phyloP scores from a whole-genome alignment of 2,888 invertebrate species.

The Drosophila hamatofila region DNA sequence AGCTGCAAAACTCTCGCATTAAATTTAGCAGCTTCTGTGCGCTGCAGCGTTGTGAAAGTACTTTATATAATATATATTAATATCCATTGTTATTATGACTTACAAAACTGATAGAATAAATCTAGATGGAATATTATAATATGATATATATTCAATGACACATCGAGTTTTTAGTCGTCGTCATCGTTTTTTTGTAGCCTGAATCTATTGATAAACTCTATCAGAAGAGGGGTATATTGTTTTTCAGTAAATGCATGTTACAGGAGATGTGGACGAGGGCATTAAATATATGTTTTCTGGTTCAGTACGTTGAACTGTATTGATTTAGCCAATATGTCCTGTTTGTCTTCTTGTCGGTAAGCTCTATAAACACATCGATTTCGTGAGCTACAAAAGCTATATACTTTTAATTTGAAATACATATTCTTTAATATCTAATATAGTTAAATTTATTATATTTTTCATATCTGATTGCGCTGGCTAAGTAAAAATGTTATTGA shows the following conservation, averaged over 20 bases:
- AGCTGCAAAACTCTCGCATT: background rate
- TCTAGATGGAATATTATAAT: slow-evolving; percentile 30
- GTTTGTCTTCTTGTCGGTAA: no score
- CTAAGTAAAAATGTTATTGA: no score
- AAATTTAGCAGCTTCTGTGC: background rate
- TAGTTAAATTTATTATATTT: no score
- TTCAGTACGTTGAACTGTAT: background rate
- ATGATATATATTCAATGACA: slow-evolving; percentile 9
- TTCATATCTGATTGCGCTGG: no score
- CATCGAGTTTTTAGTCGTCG: slow-evolving; percentile 12
- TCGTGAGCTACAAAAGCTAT: background rate
- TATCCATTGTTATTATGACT: slow-evolving; percentile 22
- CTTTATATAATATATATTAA: slow-evolving; percentile 5
- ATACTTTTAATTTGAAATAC: background rate
- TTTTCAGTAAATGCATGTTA: background rate
- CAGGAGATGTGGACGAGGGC: background rate
- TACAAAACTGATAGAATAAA: slow-evolving; percentile 28
- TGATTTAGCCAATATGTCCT: background rate
- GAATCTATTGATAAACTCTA: no score
- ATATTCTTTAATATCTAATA: no score
- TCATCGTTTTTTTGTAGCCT: slow-evolving; percentile 9
- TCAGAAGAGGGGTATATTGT: background rate
- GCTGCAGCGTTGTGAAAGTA: background rate
- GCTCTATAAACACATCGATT: background rate
- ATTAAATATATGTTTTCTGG: background rate